These are phyloP conservation scores for Phortica okadai DNA, from an alignment of 2,888 invertebrate genomes.

Conservation along the genomic window DNA sequence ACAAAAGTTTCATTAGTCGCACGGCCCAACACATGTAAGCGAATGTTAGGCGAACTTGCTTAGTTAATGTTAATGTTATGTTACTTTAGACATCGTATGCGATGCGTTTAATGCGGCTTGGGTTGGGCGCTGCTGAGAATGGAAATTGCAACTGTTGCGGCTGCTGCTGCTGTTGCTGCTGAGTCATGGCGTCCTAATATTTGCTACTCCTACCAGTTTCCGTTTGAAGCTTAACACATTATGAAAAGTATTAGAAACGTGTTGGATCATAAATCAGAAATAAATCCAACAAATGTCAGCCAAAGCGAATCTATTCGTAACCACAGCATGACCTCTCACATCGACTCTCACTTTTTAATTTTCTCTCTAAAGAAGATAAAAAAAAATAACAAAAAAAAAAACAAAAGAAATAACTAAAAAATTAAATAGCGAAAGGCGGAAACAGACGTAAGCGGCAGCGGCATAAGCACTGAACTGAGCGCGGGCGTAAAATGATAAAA, in stretches of 20 bases:
- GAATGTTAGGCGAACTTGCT: conserved; percentile 3
- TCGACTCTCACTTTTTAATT: conserved; percentile 61
- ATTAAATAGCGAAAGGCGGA: conserved; percentile 47
- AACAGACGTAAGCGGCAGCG: conserved; percentile 43
- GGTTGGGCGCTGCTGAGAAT: conserved; percentile 14
- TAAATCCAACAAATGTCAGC: conserved; percentile 5
- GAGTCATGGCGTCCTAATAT: conserved; percentile 11
- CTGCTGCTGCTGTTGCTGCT: no score
- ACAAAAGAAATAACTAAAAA: conserved; percentile 8
- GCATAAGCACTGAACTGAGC: conserved; percentile 22
- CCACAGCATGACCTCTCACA: conserved; percentile 44
- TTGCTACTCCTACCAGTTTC: conserved; percentile 25
- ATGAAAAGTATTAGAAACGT: conserved; percentile 47
- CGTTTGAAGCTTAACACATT: conserved; percentile 23
- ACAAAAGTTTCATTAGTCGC: conserved; percentile 26
- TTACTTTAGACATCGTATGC: background rate
- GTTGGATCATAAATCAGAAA: conserved; percentile 58
- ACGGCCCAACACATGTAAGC: background rate
- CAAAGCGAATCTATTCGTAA: conserved; percentile 37
- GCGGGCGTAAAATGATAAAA: conserved; percentile 54
- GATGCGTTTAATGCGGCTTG: conserved; percentile 17
- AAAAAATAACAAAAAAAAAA: background rate
- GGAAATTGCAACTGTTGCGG: background rate
- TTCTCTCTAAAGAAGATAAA: conserved; percentile 3
- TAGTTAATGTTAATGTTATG: conserved; percentile 8